Evolutionary conservation across 2,888 invertebrate genomes (phyloP).

Genomic region (Papilio elwesi): DNA sequence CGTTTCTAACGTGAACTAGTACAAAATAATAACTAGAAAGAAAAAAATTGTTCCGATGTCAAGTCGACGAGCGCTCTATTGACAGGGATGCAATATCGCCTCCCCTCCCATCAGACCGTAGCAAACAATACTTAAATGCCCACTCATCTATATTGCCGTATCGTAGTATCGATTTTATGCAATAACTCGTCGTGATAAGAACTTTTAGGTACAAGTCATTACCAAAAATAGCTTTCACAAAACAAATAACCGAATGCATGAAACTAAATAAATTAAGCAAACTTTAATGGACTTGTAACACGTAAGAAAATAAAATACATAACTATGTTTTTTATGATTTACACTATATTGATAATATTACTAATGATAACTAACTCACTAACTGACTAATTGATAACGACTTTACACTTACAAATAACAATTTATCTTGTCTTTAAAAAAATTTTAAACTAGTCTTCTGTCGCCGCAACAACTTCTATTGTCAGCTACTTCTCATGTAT

Average conservation of each 20-base stretch:
- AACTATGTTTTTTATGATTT: neutral
- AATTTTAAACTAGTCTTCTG: too few species aligned
- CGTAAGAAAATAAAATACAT: neutral
- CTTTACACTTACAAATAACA: too few species aligned
- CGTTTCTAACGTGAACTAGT: neutral
- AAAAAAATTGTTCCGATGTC: conserved; percentile 9
- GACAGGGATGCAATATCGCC: conserved; percentile 53
- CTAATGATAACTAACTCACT: too few species aligned
- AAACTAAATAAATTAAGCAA: neutral
- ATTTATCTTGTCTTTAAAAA: too few species aligned
- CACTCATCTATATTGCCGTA: conserved; percentile 51
- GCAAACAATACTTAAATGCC: conserved; percentile 62
- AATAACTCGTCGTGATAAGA: conserved; percentile 30
- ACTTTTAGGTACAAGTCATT: neutral
- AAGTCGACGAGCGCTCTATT: conserved; percentile 36
- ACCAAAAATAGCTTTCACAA: neutral
- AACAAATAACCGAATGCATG: too few species aligned
- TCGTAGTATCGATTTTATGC: conserved; percentile 52
- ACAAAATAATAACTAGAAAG: neutral
- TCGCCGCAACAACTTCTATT: too few species aligned
- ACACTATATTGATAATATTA: too few species aligned
- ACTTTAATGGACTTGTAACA: neutral
- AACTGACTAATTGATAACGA: too few species aligned
- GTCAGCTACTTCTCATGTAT: too few species aligned
- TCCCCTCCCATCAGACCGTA: conserved; percentile 56